Evolutionary conservation across 2,888 invertebrate genomes (phyloP).

Genomic region (Sarcophaga rosellei): DNA sequence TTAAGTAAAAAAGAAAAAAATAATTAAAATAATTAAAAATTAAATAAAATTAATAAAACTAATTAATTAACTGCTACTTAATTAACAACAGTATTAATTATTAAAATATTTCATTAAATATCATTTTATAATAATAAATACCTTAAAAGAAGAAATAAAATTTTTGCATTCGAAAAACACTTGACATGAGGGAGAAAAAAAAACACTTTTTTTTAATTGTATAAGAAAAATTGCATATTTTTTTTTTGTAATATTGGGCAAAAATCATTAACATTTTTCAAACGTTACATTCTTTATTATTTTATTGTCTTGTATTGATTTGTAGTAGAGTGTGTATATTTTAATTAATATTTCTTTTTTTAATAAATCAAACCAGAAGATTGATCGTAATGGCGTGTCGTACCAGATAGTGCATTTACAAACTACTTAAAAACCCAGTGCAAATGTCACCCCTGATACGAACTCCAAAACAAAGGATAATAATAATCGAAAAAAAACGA

Average conservation of each 20-base stretch:
- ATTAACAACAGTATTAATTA: background rate
- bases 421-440: slow-evolving; percentile 86
- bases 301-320: slow-evolving; percentile 52
- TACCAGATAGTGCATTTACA: slow-evolving; percentile 99
- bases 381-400: slow-evolving; percentile 91
- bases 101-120: slow-evolving; percentile 18
- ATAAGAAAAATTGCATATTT: slow-evolving; percentile 78
- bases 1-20: background rate
- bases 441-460: slow-evolving; percentile 99
- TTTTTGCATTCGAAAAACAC: slow-evolving; percentile 46
- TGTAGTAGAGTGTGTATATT: slow-evolving; percentile 34
- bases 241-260: slow-evolving; percentile 9
- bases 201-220: slow-evolving; percentile 6
- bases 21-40: slow-evolving; percentile 24
- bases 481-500: slow-evolving; percentile 39
- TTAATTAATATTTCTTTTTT: slow-evolving; percentile 69
- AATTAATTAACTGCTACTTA: background rate
- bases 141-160: slow-evolving; percentile 42
- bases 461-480: slow-evolving; percentile 86
- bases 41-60: slow-evolving; percentile 36
- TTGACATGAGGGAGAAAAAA: slow-evolving; percentile 11
- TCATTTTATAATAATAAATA: slow-evolving; percentile 30
- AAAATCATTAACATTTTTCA: slow-evolving; percentile 56
- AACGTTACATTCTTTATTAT: slow-evolving; percentile 40
- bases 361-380: slow-evolving; percentile 71